Conservation (phyloP, 2,797 vertebrate species). For the Chelon labrosus region DNA sequence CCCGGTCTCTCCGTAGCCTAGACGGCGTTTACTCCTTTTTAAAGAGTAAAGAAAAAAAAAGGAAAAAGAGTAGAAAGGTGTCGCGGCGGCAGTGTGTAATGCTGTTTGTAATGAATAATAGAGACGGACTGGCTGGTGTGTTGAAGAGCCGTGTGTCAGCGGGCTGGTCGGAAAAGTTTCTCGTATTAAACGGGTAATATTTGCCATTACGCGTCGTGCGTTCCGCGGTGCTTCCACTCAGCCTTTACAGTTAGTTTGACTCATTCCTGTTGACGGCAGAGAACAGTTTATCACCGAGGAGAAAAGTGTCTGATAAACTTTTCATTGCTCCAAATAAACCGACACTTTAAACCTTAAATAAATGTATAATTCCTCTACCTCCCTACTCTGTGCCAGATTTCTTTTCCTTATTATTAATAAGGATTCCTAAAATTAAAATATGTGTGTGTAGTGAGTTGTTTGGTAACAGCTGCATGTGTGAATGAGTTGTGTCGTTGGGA, state of each 20-base stretch:
- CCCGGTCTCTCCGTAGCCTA: too few relatives aligned
- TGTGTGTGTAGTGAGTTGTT: too few relatives aligned
- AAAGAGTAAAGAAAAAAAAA: too few relatives aligned
- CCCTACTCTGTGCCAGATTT: too few relatives aligned
- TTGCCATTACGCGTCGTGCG: neutral
- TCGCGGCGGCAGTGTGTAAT: constrained; percentile 3
- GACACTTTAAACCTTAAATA: too few relatives aligned
- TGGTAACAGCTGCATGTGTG: too few relatives aligned
- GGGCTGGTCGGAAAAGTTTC: constrained; percentile 51
- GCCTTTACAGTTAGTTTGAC: neutral
- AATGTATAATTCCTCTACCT: too few relatives aligned
- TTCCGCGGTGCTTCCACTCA: neutral
- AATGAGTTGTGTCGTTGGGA: neutral
- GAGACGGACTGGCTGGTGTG: constrained; percentile 35
- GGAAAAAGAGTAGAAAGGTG: neutral
- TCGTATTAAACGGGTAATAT: constrained; percentile 1
- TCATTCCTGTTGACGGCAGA: neutral
- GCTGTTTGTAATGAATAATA: constrained; percentile 49
- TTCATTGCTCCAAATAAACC: constrained; percentile 15
- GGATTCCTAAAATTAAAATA: too few relatives aligned
- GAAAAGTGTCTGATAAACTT: constrained; percentile 49
- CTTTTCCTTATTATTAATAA: too few relatives aligned
- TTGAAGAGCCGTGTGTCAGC: constrained; percentile 7
- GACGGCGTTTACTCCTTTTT: too few relatives aligned
- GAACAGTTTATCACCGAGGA: constrained; percentile 19